These are phyloP conservation scores for Maniola hyperantus DNA, from an alignment of 2,888 invertebrate species.

Conservation along the genomic window DNA sequence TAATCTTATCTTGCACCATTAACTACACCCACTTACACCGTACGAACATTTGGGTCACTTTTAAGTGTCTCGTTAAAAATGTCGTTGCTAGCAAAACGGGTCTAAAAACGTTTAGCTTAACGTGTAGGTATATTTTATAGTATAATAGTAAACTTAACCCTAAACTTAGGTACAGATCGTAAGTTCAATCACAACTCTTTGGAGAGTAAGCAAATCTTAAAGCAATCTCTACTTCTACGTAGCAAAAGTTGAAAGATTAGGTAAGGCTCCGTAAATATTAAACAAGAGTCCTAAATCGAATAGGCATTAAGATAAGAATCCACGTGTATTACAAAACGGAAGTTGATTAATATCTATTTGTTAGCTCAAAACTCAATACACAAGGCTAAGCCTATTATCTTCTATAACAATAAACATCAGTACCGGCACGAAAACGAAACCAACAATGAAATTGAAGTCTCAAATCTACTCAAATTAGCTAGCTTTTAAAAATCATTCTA, in stretches of 20 bases:
- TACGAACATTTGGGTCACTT: slow-evolving; percentile 48
- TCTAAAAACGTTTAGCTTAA: slow-evolving; percentile 6
- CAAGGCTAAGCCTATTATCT: slow-evolving; percentile 19
- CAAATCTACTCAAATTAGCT: slow-evolving; percentile 10
- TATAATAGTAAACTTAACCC: not conserved
- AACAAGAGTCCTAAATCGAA: not conserved
- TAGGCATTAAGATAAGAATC: not conserved
- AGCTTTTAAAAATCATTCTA: slow-evolving; percentile 15
- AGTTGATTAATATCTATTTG: slow-evolving; percentile 13
- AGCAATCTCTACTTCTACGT: not conserved
- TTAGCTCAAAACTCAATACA: slow-evolving; percentile 11
- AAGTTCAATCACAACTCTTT: not conserved
- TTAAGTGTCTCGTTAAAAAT: slow-evolving; percentile 42
- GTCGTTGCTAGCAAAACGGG: slow-evolving; percentile 24
- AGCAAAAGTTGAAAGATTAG: not conserved
- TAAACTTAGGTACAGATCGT: not conserved
- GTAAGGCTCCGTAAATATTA: not conserved
- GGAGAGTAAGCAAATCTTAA: too few species aligned
- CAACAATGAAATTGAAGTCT: slow-evolving; percentile 7
- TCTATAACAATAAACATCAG: slow-evolving; percentile 7
- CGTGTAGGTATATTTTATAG: not conserved
- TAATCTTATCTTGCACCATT: slow-evolving; percentile 72
- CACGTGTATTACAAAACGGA: slow-evolving; percentile 10
- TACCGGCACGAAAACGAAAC: slow-evolving; percentile 5
- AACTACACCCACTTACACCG: slow-evolving; percentile 59